Evolutionary conservation across 2,113 vertebrate species (phyloP).

Genomic region (Zingel zingel): DNA sequence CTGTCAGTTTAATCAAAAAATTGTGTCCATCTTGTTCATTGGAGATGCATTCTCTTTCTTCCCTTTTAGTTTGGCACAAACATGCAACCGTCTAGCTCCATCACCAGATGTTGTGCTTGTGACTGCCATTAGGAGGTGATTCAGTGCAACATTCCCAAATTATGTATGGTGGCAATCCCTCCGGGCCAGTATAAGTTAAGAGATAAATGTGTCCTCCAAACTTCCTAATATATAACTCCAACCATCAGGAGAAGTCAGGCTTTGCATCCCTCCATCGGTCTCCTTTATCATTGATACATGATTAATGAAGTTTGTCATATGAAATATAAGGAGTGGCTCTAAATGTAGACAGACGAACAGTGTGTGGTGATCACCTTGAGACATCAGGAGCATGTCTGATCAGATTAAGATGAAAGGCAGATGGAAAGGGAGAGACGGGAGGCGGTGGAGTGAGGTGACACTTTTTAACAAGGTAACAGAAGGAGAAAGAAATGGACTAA

Average conservation of each 20-base stretch:
- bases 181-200: constrained; percentile 3
- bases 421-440: constrained; percentile 43
- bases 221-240: constrained; percentile 28
- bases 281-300: constrained; percentile 55
- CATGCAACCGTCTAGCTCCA: not conserved
- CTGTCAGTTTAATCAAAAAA: not conserved
- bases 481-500: constrained; percentile 52
- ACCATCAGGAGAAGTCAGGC: constrained; percentile 19
- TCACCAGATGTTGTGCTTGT: not conserved
- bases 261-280: constrained; percentile 17
- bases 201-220: constrained; percentile 51
- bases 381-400: constrained; percentile 56
- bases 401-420: constrained; percentile 65
- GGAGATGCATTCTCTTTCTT: not conserved
- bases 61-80: constrained; percentile 8
- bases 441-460: constrained; percentile 46
- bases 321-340: constrained; percentile 43
- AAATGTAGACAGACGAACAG: constrained; percentile 34
- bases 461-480: constrained; percentile 66
- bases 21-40: not conserved
- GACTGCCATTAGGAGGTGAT: constrained; percentile 19
- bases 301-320: constrained; percentile 63
- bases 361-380: constrained; percentile 68
- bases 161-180: constrained; percentile 17
- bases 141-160: constrained; percentile 20